A percentile compares a stretch with the other conserved stretches of the same genome.
phyloP scores from a whole-genome alignment of 2,113 vertebrate genomes.

The Gadus chalcogrammus region DNA sequence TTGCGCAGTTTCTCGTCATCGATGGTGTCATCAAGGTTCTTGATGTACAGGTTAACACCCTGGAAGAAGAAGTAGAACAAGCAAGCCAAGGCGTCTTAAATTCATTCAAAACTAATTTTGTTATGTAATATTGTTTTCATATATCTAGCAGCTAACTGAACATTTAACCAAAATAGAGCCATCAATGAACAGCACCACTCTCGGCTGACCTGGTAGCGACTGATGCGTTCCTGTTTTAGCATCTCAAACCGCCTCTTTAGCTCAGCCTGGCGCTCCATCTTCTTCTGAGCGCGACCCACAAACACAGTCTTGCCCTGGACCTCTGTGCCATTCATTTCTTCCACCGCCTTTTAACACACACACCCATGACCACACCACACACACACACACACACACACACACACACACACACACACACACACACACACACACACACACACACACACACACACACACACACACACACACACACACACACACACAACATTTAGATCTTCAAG shows the following conservation, averaged over 20 bases:
- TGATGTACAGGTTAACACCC: slow-evolving; percentile 99
- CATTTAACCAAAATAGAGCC: background rate
- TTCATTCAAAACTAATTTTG: background rate
- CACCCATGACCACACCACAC: slow-evolving; percentile 3
- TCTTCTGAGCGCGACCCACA: slow-evolving; percentile 96
- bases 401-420: background rate
- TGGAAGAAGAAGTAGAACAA: slow-evolving; percentile 48
- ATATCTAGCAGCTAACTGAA: background rate
- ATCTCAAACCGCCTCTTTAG: slow-evolving; percentile 95
- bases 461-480: too few species aligned
- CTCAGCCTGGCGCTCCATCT: slow-evolving; percentile 96
- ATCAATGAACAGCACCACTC: background rate
- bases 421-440: background rate
- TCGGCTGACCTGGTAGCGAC: slow-evolving; percentile 88
- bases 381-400: background rate
- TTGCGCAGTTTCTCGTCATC: slow-evolving; percentile 97
- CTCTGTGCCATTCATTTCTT: slow-evolving; percentile 98
- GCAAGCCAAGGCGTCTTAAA: background rate
- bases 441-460: background rate
- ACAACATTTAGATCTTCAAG: too few species aligned
- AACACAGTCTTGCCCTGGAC: slow-evolving; percentile 92
- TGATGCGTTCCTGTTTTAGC: slow-evolving; percentile 96
- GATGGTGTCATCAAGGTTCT: slow-evolving; percentile 97
- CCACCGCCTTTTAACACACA: slow-evolving; percentile 80
- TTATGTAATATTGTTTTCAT: too few species aligned